These are phyloP conservation scores for Leptothorax acervorum DNA, from an alignment of 2,888 invertebrate species.

Conservation along the genomic window DNA sequence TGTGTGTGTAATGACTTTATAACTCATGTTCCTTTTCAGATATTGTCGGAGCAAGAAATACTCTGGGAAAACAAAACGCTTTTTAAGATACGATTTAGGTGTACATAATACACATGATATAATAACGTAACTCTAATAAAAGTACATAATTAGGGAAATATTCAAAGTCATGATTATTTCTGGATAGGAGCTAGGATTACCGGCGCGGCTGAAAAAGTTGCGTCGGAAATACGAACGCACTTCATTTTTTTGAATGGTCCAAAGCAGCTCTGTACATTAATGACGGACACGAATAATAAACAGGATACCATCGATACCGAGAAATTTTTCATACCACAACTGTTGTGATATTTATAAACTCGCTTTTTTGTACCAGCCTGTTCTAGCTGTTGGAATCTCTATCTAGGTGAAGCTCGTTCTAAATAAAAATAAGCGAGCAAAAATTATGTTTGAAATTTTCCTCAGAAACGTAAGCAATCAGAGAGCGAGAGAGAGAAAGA, in stretches of 20 bases:
- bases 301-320: slow-evolving; percentile 15
- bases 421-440: slow-evolving; percentile 8
- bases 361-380: slow-evolving; percentile 19
- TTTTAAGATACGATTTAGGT: slow-evolving; percentile 75
- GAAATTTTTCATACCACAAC: slow-evolving; percentile 33
- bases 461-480: slow-evolving; percentile 7
- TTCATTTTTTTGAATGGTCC: slow-evolving; percentile 28
- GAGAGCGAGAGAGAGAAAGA: not conserved
- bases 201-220: slow-evolving; percentile 15
- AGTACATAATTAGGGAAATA: slow-evolving; percentile 13
- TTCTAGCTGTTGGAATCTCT: slow-evolving; percentile 39
- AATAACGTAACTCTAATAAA: slow-evolving; percentile 14
- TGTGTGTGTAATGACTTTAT: slow-evolving; percentile 47
- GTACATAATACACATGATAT: slow-evolving; percentile 56
- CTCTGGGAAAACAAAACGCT: slow-evolving; percentile 82
- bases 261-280: slow-evolving; percentile 18
- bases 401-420: slow-evolving; percentile 4
- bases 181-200: not conserved
- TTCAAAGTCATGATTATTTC: slow-evolving; percentile 27
- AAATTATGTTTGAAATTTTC: slow-evolving; percentile 8
- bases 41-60: slow-evolving; percentile 74
- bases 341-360: slow-evolving; percentile 47
- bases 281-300: slow-evolving; percentile 29
- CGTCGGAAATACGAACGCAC: not conserved
- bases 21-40: slow-evolving; percentile 60